phyloP scores from a whole-genome alignment of 2,888 invertebrate genomes.

The Clostera curtula region DNA sequence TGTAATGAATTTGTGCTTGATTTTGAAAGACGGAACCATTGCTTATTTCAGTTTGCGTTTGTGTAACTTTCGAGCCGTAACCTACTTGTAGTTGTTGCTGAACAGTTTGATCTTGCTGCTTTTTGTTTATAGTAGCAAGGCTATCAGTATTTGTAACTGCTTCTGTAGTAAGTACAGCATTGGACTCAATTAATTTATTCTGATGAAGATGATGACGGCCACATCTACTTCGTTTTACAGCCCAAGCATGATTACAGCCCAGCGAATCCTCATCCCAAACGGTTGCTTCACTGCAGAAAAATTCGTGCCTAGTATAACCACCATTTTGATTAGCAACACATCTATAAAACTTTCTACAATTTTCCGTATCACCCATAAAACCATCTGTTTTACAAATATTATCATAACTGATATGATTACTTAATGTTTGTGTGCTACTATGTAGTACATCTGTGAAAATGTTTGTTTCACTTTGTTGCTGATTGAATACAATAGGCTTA shows the following conservation, averaged over 20 bases:
- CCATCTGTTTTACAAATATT: conserved; percentile 78
- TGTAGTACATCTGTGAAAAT: no score
- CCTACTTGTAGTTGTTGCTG: conserved; percentile 39
- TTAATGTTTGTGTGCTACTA: conserved; percentile 4
- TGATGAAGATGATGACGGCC: conserved; percentile 28
- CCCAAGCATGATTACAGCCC: conserved; percentile 83
- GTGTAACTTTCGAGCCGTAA: conserved; percentile 32
- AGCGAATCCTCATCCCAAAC: conserved; percentile 84
- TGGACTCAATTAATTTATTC: neutral
- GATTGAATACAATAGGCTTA: no score
- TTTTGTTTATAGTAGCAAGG: conserved; percentile 8
- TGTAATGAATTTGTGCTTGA: conserved; percentile 42
- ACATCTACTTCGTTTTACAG: conserved; percentile 63
- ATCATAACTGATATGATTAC: conserved; percentile 18
- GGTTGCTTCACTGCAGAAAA: conserved; percentile 83
- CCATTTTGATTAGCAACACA: conserved; percentile 80
- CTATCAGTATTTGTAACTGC: conserved; percentile 3
- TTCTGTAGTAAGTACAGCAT: conserved; percentile 4
- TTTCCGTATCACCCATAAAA: conserved; percentile 80
- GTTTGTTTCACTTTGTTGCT: no score
- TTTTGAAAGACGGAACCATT: conserved; percentile 32
- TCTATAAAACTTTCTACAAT: conserved; percentile 86
- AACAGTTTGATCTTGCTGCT: conserved; percentile 14
- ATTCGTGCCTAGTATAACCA: conserved; percentile 80
- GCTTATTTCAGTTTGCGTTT: conserved; percentile 40